These are phyloP conservation scores for Hippocampus zosterae DNA, from an alignment of 2,113 vertebrate genomes.

Conservation along the genomic window DNA sequence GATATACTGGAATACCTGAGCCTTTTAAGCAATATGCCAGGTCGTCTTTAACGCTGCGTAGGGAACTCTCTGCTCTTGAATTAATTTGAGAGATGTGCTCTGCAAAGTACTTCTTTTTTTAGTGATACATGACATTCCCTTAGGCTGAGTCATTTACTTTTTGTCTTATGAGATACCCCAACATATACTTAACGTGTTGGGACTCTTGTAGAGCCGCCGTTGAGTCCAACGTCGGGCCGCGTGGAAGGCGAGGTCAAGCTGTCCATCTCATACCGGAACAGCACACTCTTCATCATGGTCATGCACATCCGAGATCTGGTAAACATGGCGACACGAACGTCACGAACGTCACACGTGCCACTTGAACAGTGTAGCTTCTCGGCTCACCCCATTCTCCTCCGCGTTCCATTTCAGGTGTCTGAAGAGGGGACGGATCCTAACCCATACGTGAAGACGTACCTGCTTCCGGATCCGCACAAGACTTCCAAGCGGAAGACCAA, in stretches of 20 bases:
- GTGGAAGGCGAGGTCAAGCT: slow-evolving; percentile 95
- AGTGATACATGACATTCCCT: too few relatives aligned
- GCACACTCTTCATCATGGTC: slow-evolving; percentile 97
- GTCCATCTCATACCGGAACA: slow-evolving; percentile 93
- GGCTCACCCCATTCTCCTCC: background rate
- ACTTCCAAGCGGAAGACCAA: slow-evolving; percentile 97
- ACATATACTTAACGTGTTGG: background rate
- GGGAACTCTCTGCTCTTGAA: too few relatives aligned
- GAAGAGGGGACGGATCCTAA: slow-evolving; percentile 94
- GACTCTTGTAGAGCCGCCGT: slow-evolving; percentile 56
- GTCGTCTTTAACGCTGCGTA: too few relatives aligned
- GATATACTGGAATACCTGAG: too few relatives aligned
- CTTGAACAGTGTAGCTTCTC: background rate
- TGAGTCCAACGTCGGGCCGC: slow-evolving; percentile 84
- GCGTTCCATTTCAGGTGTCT: slow-evolving; percentile 75
- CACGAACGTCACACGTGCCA: background rate
- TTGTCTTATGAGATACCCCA: background rate
- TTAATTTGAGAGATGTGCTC: too few relatives aligned
- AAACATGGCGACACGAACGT: background rate
- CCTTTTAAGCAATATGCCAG: too few relatives aligned
- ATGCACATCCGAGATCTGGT: slow-evolving; percentile 97
- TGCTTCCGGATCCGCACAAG: slow-evolving; percentile 93
- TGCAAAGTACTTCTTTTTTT: too few relatives aligned
- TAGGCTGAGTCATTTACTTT: background rate
- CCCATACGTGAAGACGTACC: slow-evolving; percentile 97